Evolutionary conservation across 2,888 invertebrate species (phyloP), one percentile per base, ranked within the genome.

Genomic region (Rotaria macrura): DNA sequence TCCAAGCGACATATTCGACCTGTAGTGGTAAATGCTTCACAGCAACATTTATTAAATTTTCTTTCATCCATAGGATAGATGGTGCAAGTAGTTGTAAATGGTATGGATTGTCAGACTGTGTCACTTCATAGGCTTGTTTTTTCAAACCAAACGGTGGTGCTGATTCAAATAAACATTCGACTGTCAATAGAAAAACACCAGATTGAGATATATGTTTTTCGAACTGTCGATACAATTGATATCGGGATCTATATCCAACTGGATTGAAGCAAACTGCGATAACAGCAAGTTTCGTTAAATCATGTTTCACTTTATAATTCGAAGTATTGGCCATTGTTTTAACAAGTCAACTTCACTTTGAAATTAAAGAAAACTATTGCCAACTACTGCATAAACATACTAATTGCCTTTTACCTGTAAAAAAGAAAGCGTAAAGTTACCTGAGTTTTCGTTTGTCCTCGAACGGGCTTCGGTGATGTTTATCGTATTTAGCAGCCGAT

Each of bases 61-160:
- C 79, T 43, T 79, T 79, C 79, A 79, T n/a, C 79, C 79, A 79
- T n/a, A 79, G 17, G 14, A 79, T 79, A 25, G 79, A 79, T 43
- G 79, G 79, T 12, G 79, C 79, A 38, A n/a, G 0, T 7, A 79
- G 7, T 79, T 23, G 79, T 43, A 79, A 25, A 43, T 40, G 79
- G 25, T n/a, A 25, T 4, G 14, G 25, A 43, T 79, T 34, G 43
- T 25, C 25, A 5, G 12, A 0, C 6, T 43, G 23, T 25, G 40
- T 79, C 23, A 79, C 25, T 43, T 79, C 79, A 79, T 43, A 79
- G 0, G 43, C 9, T 79, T 79, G 79, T 12, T 43, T n/a, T 14
- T 34, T 25, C 14, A 79, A n/a, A n/a, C 43, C 79, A n/a, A 79
- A 79, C 12, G 12, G 25, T 43, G 25, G 38, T 12, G 79, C 43